Conservation (phyloP, 2,888 invertebrate species). For the Odontocerum albicorne region DNA sequence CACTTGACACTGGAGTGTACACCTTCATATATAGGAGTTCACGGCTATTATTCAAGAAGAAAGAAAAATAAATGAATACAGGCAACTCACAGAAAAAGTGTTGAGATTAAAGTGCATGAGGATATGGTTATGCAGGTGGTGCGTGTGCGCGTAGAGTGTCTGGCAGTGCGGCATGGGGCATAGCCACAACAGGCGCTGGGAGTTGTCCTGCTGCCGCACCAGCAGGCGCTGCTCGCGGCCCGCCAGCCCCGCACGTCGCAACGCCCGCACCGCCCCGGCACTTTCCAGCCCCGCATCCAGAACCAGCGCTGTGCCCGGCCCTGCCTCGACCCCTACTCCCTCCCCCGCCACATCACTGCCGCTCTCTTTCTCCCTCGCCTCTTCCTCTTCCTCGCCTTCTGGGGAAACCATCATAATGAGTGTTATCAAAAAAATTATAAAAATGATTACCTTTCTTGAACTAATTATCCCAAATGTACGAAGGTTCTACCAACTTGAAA, state of each 20-base stretch:
- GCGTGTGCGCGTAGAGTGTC: conserved; percentile 24
- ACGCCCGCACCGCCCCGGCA: conserved; percentile 1
- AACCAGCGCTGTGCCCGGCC: background rate
- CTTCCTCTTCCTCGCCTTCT: too few species aligned
- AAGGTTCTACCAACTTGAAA: conserved; percentile 1
- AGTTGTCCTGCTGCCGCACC: conserved; percentile 13
- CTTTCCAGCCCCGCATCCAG: background rate
- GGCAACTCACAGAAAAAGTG: conserved; percentile 25
- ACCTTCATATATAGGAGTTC: too few species aligned
- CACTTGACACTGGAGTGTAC: too few species aligned
- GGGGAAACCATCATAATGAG: too few species aligned
- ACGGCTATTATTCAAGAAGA: too few species aligned
- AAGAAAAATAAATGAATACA: too few species aligned
- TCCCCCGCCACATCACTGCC: too few species aligned
- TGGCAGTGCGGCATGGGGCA: conserved; percentile 30
- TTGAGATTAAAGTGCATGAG: conserved; percentile 32
- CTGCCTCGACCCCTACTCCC: too few species aligned
- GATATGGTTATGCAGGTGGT: conserved; percentile 26
- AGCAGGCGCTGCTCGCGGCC: conserved; percentile 17
- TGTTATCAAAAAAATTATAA: too few species aligned
- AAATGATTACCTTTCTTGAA: background rate
- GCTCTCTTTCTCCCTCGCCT: background rate
- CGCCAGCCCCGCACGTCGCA: conserved; percentile 16
- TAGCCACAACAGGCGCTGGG: conserved; percentile 24
- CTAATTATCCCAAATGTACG: conserved; percentile 1